Evolutionary conservation across 2,797 vertebrate genomes (phyloP).

Genomic region (Brachymystax lenok): DNA sequence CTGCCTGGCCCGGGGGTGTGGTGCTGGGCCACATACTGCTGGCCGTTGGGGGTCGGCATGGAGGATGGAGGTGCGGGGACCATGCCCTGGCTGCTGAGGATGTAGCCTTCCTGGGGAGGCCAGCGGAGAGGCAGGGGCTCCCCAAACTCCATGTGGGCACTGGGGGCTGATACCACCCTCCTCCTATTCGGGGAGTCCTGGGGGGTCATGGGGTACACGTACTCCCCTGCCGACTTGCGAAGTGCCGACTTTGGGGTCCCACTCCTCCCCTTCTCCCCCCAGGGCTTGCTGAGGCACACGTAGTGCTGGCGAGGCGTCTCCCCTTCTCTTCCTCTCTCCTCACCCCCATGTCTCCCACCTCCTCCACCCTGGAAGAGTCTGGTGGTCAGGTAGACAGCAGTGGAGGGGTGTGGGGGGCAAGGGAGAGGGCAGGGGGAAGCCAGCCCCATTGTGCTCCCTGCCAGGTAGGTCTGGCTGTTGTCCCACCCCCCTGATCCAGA

Average conservation of each 20-base stretch:
- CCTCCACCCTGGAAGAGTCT: slow-evolving; percentile 74
- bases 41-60: slow-evolving; percentile 59
- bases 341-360: slow-evolving; percentile 63
- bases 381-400: slow-evolving; percentile 81
- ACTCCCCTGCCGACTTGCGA: slow-evolving; percentile 85
- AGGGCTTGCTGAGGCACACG: slow-evolving; percentile 78
- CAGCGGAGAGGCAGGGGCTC: slow-evolving; percentile 81
- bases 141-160: slow-evolving; percentile 81
- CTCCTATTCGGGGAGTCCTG: slow-evolving; percentile 90
- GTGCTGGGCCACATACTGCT: slow-evolving; percentile 66
- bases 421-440: slow-evolving; percentile 82
- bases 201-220: slow-evolving; percentile 85
- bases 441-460: slow-evolving; percentile 74
- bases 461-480: slow-evolving; percentile 88
- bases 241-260: slow-evolving; percentile 69
- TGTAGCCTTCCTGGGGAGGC: slow-evolving; percentile 85
- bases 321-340: slow-evolving; percentile 52
- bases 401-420: slow-evolving; percentile 47
- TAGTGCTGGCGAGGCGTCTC: slow-evolving; percentile 81
- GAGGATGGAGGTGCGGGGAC: slow-evolving; percentile 62
- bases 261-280: slow-evolving; percentile 44
- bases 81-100: slow-evolving; percentile 83
- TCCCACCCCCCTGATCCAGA: slow-evolving; percentile 87
- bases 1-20: slow-evolving; percentile 65
- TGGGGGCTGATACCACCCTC: slow-evolving; percentile 89